Percentiles rank a stretch among this genome's conserved stretches.
phyloP scores from a whole-genome alignment of 2,888 invertebrate genomes.

The Napeogenes sylphis region DNA sequence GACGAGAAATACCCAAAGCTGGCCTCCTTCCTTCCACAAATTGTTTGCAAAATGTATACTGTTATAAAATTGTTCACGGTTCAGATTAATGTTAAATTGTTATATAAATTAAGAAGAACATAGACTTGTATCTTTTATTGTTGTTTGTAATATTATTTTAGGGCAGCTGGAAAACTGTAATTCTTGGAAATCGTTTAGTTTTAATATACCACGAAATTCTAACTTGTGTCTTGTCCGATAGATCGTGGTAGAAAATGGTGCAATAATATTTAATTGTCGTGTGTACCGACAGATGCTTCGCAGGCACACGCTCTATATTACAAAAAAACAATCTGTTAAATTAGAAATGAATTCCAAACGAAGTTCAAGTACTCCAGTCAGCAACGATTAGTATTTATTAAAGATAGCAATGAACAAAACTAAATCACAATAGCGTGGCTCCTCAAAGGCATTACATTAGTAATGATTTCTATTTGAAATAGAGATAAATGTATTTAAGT shows the following conservation, averaged over 20 bases:
- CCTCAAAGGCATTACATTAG: background rate
- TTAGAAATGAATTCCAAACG: conserved; percentile 6
- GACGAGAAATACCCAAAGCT: conserved; percentile 69
- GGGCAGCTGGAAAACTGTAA: conserved; percentile 38
- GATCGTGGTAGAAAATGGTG: conserved; percentile 40
- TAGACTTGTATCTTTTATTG: conserved; percentile 20
- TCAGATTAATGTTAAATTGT: conserved; percentile 30
- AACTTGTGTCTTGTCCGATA: conserved; percentile 31
- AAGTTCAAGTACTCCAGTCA: conserved; percentile 8
- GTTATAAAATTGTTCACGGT: conserved; percentile 27
- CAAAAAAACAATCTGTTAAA: conserved; percentile 3
- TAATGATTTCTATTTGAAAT: conserved; percentile 11
- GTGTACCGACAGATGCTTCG: conserved; percentile 33
- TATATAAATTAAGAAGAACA: conserved; percentile 19
- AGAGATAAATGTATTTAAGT: conserved; percentile 9
- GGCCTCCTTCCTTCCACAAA: conserved; percentile 90
- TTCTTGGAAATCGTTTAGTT: conserved; percentile 20
- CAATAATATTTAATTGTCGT: conserved; percentile 31
- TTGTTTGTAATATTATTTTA: conserved; percentile 23
- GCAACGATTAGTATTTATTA: background rate
- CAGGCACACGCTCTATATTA: conserved; percentile 22
- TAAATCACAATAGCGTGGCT: conserved; percentile 7
- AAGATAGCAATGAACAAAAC: conserved; percentile 11
- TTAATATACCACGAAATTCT: conserved; percentile 25
- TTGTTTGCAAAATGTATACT: conserved; percentile 86